Evolutionary conservation across 1,140 invertebrate genomes (phyloP).

Genomic region (Drosophila burlai): DNA sequence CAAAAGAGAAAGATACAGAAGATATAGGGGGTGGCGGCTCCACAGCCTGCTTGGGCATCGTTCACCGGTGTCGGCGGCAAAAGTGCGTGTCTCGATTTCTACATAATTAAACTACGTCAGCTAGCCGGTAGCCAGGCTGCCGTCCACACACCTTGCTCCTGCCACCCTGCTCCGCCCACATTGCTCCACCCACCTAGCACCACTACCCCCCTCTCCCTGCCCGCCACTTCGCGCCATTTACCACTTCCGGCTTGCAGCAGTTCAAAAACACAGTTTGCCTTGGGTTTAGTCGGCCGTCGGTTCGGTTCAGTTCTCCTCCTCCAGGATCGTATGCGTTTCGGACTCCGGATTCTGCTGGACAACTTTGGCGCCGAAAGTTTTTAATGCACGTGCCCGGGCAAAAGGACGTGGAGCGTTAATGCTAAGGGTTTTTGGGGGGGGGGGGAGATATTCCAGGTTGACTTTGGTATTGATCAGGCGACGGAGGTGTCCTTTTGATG

Average conservation of each 20-base stretch:
- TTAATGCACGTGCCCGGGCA: conserved; percentile 70
- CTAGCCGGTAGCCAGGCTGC: conserved; percentile 29
- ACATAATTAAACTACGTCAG: conserved; percentile 80
- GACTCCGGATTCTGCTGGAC: conserved; percentile 38
- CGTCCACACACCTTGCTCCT: conserved; percentile 10
- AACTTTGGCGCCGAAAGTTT: conserved; percentile 76
- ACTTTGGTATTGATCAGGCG: conserved; percentile 26
- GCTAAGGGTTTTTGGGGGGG: not conserved
- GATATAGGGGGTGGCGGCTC: not conserved
- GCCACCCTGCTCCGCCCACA: not conserved
- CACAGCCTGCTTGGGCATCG: conserved; percentile 33
- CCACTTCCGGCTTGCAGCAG: conserved; percentile 73
- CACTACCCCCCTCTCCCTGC: not conserved
- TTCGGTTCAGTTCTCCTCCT: conserved; percentile 26
- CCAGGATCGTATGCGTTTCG: conserved; percentile 24
- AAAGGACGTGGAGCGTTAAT: conserved; percentile 46
- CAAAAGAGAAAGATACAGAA: not conserved
- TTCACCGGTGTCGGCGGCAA: conserved; percentile 61
- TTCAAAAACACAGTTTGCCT: conserved; percentile 52
- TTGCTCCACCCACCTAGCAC: not conserved
- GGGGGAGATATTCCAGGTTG: conserved; percentile 4
- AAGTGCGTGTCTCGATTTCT: conserved; percentile 83
- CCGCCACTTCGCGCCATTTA: conserved; percentile 22
- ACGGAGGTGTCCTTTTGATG: not conserved
- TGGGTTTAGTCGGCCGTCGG: conserved; percentile 29